These are phyloP conservation scores for Hyperoplus immaculatus DNA, from an alignment of 2,797 vertebrate species.

Conservation along the genomic window DNA sequence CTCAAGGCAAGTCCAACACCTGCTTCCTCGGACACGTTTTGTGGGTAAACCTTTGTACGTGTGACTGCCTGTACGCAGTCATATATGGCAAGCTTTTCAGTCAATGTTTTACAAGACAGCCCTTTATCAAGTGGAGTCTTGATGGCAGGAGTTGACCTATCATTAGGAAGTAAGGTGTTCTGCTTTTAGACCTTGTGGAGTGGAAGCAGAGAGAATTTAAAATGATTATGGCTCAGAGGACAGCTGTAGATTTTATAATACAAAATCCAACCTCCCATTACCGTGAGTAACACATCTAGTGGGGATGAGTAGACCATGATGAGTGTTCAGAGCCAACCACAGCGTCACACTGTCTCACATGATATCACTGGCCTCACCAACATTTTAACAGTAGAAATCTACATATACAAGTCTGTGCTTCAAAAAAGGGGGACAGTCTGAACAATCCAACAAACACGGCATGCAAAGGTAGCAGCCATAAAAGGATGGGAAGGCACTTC, in stretches of 20 bases:
- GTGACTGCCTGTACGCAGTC: conserved; percentile 18
- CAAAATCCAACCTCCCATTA: neutral
- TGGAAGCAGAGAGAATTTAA: conserved; percentile 55
- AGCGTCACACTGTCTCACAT: neutral
- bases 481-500: conserved; percentile 26
- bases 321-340: conserved; percentile 1
- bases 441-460: conserved; percentile 21
- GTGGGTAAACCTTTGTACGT: conserved; percentile 21
- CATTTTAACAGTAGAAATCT: conserved; percentile 23
- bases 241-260: conserved; percentile 35
- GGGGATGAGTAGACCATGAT: conserved; percentile 30
- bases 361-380: conserved; percentile 10
- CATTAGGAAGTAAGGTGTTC: conserved; percentile 24
- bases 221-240: conserved; percentile 40
- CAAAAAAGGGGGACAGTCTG: conserved; percentile 14
- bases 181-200: conserved; percentile 60
- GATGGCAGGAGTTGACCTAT: conserved; percentile 54
- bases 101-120: conserved; percentile 17
- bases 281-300: conserved; percentile 8
- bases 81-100: conserved; percentile 27
- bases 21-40: conserved; percentile 55
- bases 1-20: conserved; percentile 68
- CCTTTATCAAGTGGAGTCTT: conserved; percentile 37
- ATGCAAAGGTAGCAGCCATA: conserved; percentile 38
- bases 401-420: conserved; percentile 18